Percentiles rank a stretch among this genome's conserved stretches.
Evolutionary conservation across 2,888 invertebrate species (phyloP).

Genomic region (Patella depressa): DNA sequence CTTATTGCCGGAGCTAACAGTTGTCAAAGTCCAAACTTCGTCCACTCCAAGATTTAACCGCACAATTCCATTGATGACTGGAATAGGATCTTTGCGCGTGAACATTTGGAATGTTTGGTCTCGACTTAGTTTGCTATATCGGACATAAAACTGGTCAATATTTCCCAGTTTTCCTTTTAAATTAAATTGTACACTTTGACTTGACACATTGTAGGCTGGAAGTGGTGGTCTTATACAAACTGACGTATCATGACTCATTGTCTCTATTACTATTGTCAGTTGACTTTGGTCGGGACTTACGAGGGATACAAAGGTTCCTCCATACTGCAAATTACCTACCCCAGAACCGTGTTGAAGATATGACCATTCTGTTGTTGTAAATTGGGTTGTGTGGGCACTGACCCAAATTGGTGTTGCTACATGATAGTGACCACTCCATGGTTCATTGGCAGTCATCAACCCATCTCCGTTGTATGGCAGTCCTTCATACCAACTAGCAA

Average conservation of each 20-base stretch:
- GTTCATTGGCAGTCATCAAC: slow-evolving; percentile 70
- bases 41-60: slow-evolving; percentile 56
- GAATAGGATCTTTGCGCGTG: background rate
- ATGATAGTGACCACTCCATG: slow-evolving; percentile 69
- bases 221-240: slow-evolving; percentile 58
- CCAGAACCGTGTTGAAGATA: slow-evolving; percentile 64
- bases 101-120: background rate
- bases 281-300: slow-evolving; percentile 57
- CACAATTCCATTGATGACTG: slow-evolving; percentile 49
- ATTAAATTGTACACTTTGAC: slow-evolving; percentile 52
- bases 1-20: slow-evolving; percentile 51
- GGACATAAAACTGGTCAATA: slow-evolving; percentile 39
- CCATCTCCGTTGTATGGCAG: slow-evolving; percentile 66
- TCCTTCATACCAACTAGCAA: slow-evolving; percentile 67
- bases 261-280: slow-evolving; percentile 69
- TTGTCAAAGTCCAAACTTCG: slow-evolving; percentile 64
- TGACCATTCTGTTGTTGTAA: slow-evolving; percentile 63
- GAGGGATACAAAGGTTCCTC: slow-evolving; percentile 68
- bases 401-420: slow-evolving; percentile 69
- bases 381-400: slow-evolving; percentile 69
- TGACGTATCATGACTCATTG: slow-evolving; percentile 64
- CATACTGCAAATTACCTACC: slow-evolving; percentile 56
- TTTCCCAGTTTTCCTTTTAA: slow-evolving; percentile 48
- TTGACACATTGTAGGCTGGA: slow-evolving; percentile 50
- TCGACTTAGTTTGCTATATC: slow-evolving; percentile 33